Percentiles rank a stretch among this genome's conserved stretches.
phyloP scores from a whole-genome alignment of 2,113 vertebrate species.

The Condylura cristata region DNA sequence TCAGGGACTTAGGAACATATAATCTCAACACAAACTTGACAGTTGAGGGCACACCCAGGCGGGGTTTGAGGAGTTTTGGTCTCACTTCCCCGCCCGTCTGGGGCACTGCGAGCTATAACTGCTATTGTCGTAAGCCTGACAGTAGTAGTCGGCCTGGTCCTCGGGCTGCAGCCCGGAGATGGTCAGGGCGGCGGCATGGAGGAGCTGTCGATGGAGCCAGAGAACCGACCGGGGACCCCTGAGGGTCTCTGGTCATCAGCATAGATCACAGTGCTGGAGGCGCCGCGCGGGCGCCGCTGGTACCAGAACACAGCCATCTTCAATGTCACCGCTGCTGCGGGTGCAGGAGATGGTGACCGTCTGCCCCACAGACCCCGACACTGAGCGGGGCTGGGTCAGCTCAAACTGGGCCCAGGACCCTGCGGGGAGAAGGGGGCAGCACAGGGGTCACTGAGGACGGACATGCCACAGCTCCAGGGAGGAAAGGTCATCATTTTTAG shows the following conservation, averaged over 20 bases:
- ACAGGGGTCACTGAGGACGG: background rate
- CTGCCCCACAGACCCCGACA: background rate
- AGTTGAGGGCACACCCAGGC: background rate
- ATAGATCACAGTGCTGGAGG: background rate
- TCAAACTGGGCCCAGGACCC: background rate
- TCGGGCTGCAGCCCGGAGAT: slow-evolving; percentile 46
- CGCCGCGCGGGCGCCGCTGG: background rate
- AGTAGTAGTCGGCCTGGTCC: slow-evolving; percentile 38
- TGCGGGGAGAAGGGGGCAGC: background rate
- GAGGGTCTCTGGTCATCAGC: accelerated
- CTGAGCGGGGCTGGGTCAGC: background rate
- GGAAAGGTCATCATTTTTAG: background rate
- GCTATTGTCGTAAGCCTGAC: accelerated
- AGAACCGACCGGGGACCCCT: background rate
- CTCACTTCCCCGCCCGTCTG: background rate
- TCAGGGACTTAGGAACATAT: background rate
- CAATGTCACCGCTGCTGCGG: background rate
- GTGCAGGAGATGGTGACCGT: slow-evolving; percentile 21
- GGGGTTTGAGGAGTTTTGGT: background rate
- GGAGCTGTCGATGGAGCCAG: background rate
- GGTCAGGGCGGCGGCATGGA: background rate
- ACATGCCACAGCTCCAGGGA: too few relatives aligned
- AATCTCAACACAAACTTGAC: background rate
- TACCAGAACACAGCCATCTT: background rate
- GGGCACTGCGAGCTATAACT: accelerated